These are phyloP conservation scores for Macquaria ambigua DNA, from an alignment of 2,113 vertebrate species.

Conservation along the genomic window DNA sequence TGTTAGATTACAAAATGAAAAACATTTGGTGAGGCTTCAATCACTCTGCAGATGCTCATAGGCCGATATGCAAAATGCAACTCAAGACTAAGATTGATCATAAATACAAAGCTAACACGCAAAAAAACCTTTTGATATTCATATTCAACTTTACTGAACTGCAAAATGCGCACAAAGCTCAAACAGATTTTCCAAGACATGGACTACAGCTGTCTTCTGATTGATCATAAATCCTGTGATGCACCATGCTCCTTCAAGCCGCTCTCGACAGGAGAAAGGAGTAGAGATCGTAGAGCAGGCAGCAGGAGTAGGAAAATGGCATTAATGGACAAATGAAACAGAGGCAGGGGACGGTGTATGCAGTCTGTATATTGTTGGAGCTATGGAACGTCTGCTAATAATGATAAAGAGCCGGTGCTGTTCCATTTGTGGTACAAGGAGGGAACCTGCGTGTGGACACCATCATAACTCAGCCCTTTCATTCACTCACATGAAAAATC, in stretches of 20 bases:
- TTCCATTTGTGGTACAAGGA: slow-evolving; percentile 68
- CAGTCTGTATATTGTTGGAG: slow-evolving; percentile 52
- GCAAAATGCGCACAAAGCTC: slow-evolving; percentile 45
- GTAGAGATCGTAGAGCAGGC: slow-evolving; percentile 25
- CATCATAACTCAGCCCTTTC: slow-evolving; percentile 69
- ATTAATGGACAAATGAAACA: slow-evolving; percentile 70
- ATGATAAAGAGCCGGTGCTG: slow-evolving; percentile 70
- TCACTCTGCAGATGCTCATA: slow-evolving; percentile 28
- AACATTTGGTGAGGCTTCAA: slow-evolving; percentile 37
- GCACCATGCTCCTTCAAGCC: slow-evolving; percentile 37
- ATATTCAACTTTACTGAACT: slow-evolving; percentile 39
- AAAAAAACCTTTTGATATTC: slow-evolving; percentile 44
- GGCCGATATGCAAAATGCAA: slow-evolving; percentile 51
- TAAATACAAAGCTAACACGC: slow-evolving; percentile 27
- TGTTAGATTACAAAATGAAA: slow-evolving; percentile 55
- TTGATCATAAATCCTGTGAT: slow-evolving; percentile 69
- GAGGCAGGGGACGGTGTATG: slow-evolving; percentile 40
- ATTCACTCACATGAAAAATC: slow-evolving; percentile 75
- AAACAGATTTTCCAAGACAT: slow-evolving; percentile 40
- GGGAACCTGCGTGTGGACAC: slow-evolving; percentile 62
- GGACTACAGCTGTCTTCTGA: slow-evolving; percentile 29
- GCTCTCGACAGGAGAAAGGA: slow-evolving; percentile 26
- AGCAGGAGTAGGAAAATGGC: slow-evolving; percentile 50
- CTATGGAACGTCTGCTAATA: slow-evolving; percentile 68
- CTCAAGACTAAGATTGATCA: slow-evolving; percentile 42